Evolutionary conservation across 2,113 vertebrate species (phyloP).

Genomic region (Centrocercus urophasianus): DNA sequence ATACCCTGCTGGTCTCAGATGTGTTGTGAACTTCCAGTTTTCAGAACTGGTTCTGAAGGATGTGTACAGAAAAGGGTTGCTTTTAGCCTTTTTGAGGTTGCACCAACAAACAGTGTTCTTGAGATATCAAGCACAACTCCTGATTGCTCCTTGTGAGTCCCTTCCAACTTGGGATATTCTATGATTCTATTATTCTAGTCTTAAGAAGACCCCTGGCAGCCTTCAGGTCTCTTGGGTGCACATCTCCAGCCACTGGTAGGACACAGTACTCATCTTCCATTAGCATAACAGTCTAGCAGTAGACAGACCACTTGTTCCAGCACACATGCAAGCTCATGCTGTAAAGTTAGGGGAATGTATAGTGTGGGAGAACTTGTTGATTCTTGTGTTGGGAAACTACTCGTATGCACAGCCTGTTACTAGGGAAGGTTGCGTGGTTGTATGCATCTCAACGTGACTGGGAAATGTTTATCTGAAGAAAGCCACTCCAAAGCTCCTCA

Average conservation of each 20-base stretch:
- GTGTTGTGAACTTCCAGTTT: neutral
- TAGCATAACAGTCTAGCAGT: neutral
- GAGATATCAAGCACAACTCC: neutral
- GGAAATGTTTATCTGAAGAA: neutral
- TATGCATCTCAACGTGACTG: neutral
- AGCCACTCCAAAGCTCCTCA: neutral
- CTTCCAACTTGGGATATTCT: neutral
- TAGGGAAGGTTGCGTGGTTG: neutral
- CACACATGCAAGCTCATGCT: neutral
- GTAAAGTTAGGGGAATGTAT: neutral
- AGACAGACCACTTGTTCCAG: neutral
- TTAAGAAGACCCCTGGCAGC: neutral
- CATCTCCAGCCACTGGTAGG: neutral
- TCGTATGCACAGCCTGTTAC: neutral
- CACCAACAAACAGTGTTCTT: accelerated
- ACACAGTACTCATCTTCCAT: accelerated
- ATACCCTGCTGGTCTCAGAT: neutral
- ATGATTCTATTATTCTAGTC: accelerated
- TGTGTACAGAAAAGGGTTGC: neutral
- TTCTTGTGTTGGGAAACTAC: neutral
- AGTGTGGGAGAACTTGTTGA: neutral
- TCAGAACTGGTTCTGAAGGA: neutral
- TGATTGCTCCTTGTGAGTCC: neutral
- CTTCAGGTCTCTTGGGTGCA: neutral
- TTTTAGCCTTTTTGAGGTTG: neutral